phyloP scores from a whole-genome alignment of 1,140 invertebrate genomes.

The Oppia nitens region DNA sequence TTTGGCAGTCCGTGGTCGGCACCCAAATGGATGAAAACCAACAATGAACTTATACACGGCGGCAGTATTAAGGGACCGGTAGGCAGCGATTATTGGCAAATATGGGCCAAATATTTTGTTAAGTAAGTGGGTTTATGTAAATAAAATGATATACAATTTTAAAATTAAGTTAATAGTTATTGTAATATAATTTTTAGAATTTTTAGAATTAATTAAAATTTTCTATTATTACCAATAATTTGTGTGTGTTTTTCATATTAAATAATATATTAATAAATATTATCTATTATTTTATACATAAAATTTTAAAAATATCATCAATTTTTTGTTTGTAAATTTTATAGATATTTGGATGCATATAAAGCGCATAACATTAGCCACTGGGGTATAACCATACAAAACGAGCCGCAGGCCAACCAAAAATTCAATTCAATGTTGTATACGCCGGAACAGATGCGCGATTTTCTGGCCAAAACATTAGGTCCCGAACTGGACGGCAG shows the following conservation, averaged over 20 bases:
- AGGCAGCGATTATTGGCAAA: slow-evolving; percentile 46
- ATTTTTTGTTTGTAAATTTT: too few relatives aligned
- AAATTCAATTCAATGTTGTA: slow-evolving; percentile 28
- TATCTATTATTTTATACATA: too few relatives aligned
- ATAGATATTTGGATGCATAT: slow-evolving; percentile 43
- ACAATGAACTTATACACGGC: slow-evolving; percentile 25
- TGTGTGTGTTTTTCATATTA: too few relatives aligned
- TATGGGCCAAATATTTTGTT: slow-evolving; percentile 60
- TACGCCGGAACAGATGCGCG: neutral
- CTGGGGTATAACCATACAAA: slow-evolving; percentile 44
- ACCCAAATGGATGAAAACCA: too few relatives aligned
- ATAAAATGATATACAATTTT: too few relatives aligned
- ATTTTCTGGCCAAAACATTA: neutral
- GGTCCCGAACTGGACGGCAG: slow-evolving; percentile 20
- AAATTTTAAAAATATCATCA: too few relatives aligned
- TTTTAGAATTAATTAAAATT: too few relatives aligned
- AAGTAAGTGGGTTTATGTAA: slow-evolving; percentile 36
- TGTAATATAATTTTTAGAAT: too few relatives aligned
- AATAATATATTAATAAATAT: too few relatives aligned
- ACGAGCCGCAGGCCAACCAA: slow-evolving; percentile 38
- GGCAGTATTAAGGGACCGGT: slow-evolving; percentile 37
- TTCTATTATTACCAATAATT: too few relatives aligned
- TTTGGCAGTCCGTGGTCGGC: slow-evolving; percentile 61
- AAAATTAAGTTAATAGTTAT: too few relatives aligned
- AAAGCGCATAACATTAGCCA: slow-evolving; percentile 33